Evolutionary conservation across 2,797 vertebrate genomes (phyloP).

Genomic region (Typhlichthys eigenmanni): DNA sequence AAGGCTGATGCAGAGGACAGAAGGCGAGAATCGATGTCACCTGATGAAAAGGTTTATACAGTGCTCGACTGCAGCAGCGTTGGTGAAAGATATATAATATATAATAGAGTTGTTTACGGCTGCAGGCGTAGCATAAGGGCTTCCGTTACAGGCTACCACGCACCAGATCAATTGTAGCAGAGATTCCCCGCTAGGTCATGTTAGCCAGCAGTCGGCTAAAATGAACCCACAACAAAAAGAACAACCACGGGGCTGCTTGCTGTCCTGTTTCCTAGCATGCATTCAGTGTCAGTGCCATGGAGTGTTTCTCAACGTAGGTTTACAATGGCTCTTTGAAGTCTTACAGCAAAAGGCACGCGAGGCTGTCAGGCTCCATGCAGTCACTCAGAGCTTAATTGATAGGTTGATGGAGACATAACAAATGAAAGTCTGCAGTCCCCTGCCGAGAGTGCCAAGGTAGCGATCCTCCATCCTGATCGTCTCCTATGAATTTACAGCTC

Average conservation of each 20-base stretch:
- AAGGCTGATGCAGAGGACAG: too few relatives aligned
- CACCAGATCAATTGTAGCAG: constrained; percentile 50
- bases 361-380: constrained; percentile 52
- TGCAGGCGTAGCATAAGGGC: constrained; percentile 4
- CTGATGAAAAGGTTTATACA: too few relatives aligned
- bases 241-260: constrained; percentile 32
- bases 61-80: background rate
- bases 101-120: constrained; percentile 38
- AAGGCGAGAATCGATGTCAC: too few relatives aligned
- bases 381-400: constrained; percentile 73
- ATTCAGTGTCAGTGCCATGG: constrained; percentile 9
- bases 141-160: constrained; percentile 5
- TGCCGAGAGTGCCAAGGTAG: constrained; percentile 45
- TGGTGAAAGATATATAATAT: constrained; percentile 35
- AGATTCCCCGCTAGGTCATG: constrained; percentile 43
- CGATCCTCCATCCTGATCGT: constrained; percentile 29
- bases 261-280: constrained; percentile 23
- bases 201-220: constrained; percentile 37
- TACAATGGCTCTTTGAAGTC: constrained; percentile 38
- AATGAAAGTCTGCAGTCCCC: constrained; percentile 43
- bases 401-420: constrained; percentile 59
- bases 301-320: background rate
- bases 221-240: constrained; percentile 26
- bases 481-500: too few relatives aligned
- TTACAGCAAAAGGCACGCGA: constrained; percentile 41